These are phyloP conservation scores for Pangasianodon hypophthalmus DNA, from an alignment of 2,113 vertebrate genomes.

Conservation along the genomic window DNA sequence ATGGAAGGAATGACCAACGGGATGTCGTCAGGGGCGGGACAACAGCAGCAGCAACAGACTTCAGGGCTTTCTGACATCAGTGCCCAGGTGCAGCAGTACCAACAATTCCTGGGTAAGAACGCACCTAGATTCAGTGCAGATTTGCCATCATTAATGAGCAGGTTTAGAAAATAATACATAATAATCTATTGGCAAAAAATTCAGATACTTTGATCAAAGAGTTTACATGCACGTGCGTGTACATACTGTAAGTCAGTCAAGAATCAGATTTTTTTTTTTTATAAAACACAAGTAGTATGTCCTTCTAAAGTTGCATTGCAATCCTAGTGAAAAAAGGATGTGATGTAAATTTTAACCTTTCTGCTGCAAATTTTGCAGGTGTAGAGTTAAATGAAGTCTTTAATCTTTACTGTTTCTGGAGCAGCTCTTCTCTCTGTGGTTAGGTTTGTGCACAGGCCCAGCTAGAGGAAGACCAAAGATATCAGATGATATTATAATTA, in stretches of 20 bases:
- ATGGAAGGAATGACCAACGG: conserved; percentile 92
- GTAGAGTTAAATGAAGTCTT: not conserved
- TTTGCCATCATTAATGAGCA: not conserved
- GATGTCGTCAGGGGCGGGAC: conserved; percentile 78
- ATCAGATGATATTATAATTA: not conserved
- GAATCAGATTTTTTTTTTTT: not conserved
- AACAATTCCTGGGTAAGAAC: conserved; percentile 87
- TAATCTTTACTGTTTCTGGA: not conserved
- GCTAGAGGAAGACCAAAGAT: not conserved
- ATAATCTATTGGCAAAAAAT: not conserved
- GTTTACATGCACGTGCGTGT: not conserved
- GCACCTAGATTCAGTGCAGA: not conserved
- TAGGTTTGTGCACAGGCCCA: not conserved
- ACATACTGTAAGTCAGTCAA: not conserved
- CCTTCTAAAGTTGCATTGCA: not conserved
- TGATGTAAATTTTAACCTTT: not conserved
- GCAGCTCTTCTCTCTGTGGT: not conserved
- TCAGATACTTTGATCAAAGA: not conserved
- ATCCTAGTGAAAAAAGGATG: not conserved
- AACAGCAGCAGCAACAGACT: conserved; percentile 78
- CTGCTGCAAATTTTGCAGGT: not conserved
- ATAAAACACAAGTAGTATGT: not conserved
- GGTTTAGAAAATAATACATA: not conserved
- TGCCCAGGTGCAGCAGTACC: conserved; percentile 92
- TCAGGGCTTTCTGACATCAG: conserved; percentile 86